Evolutionary conservation across 2,888 invertebrate genomes (phyloP).

Genomic region (Macrophya annulata): DNA sequence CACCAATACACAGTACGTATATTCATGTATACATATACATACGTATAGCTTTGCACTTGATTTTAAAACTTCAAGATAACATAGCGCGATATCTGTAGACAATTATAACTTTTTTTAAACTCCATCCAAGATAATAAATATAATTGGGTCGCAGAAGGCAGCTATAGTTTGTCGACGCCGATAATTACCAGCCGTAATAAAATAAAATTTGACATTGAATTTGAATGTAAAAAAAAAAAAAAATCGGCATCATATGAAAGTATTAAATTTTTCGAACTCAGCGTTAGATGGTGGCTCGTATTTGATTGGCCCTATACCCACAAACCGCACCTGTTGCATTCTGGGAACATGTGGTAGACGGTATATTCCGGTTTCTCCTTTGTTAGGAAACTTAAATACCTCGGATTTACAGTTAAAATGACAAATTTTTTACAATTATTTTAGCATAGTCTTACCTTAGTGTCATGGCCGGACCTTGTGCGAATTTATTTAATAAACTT

Average conservation of each 20-base stretch:
- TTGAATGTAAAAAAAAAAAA: neutral
- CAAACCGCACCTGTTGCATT: slow-evolving; percentile 58
- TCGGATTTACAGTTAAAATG: slow-evolving; percentile 8
- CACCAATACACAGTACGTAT: neutral
- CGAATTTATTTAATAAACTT: neutral
- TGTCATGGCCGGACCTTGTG: slow-evolving; percentile 18
- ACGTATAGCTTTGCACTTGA: neutral
- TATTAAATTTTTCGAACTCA: neutral
- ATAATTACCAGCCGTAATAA: neutral
- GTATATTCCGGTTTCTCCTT: slow-evolving; percentile 41
- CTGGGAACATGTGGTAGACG: slow-evolving; percentile 49
- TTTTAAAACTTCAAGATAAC: slow-evolving; percentile 4
- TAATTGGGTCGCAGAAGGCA: neutral
- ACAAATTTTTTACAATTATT: neutral
- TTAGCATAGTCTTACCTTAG: slow-evolving; percentile 7
- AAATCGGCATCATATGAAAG: neutral
- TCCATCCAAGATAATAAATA: neutral
- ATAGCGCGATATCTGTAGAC: neutral
- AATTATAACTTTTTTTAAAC: neutral
- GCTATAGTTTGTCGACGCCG: neutral
- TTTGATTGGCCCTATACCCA: neutral
- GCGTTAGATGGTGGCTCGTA: neutral
- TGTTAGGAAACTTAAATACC: slow-evolving; percentile 24
- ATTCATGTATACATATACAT: too few relatives aligned
- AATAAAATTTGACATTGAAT: neutral